A percentile compares a stretch with the other conserved stretches of the same genome.
Evolutionary conservation across 2,797 vertebrate species (phyloP).

Genomic region (Sebastes trivittatus): DNA sequence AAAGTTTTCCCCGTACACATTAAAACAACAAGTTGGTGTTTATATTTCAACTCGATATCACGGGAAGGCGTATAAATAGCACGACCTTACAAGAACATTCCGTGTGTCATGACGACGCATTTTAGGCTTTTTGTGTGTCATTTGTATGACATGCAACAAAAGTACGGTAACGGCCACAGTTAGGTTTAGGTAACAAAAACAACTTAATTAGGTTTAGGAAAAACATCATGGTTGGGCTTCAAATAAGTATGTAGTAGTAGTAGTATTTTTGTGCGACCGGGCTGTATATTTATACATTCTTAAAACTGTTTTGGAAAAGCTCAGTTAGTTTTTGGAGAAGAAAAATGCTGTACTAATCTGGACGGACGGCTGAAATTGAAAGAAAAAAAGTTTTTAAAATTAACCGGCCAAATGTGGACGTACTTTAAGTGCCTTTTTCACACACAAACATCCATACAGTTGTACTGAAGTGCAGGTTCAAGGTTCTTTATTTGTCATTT

Average conservation of each 20-base stretch:
- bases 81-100: background rate
- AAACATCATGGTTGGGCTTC: background rate
- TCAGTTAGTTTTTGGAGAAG: background rate
- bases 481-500: too few relatives aligned
- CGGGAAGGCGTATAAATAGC: background rate
- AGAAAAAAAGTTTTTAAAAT: background rate
- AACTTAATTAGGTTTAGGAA: background rate
- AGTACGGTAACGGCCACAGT: rapidly evolving
- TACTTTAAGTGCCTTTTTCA: background rate
- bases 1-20: background rate
- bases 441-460: background rate
- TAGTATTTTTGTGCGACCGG: too few relatives aligned
- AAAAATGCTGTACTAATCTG: background rate
- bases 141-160: background rate
- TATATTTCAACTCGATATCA: background rate
- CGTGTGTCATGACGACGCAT: too few relatives aligned
- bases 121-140: background rate
- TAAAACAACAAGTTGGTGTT: background rate
- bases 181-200: too few relatives aligned
- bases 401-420: background rate
- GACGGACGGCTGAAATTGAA: background rate
- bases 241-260: too few relatives aligned
- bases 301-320: background rate
- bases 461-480: background rate
- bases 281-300: too few relatives aligned